Conservation (phyloP, 2,797 vertebrate species). For the Cyprinella venusta region DNA sequence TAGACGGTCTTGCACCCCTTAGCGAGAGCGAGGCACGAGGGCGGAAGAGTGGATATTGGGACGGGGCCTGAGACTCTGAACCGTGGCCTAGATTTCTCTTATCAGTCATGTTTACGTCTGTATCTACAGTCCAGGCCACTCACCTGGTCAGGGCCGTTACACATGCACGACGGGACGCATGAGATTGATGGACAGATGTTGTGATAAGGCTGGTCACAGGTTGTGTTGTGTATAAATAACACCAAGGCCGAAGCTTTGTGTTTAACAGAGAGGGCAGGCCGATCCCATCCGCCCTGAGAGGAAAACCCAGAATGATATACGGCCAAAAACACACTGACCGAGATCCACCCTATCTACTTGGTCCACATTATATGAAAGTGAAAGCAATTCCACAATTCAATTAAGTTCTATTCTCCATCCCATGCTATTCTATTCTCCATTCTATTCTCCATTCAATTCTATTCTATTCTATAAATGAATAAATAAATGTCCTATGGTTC, state of each 20-base stretch:
- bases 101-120: slow-evolving; percentile 27
- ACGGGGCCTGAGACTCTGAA: neutral
- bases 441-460: neutral
- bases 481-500: too few relatives aligned
- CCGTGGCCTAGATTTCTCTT: neutral
- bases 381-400: neutral
- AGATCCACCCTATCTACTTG: neutral
- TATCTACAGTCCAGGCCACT: neutral
- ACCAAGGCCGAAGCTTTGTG: slow-evolving; percentile 28
- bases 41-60: too few relatives aligned
- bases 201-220: slow-evolving; percentile 48
- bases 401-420: neutral
- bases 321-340: neutral
- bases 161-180: neutral
- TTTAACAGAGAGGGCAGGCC: slow-evolving; percentile 24
- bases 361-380: neutral
- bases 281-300: neutral
- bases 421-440: too few relatives aligned
- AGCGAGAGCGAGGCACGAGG: too few relatives aligned
- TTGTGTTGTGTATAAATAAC: slow-evolving; percentile 47
- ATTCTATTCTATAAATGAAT: too few relatives aligned
- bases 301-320: neutral
- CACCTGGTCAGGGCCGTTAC: slow-evolving; percentile 38
- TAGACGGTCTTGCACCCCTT: too few relatives aligned
- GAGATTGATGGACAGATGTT: slow-evolving; percentile 46